phyloP scores from a whole-genome alignment of 2,888 invertebrate genomes.

The Microdon myrmicae region DNA sequence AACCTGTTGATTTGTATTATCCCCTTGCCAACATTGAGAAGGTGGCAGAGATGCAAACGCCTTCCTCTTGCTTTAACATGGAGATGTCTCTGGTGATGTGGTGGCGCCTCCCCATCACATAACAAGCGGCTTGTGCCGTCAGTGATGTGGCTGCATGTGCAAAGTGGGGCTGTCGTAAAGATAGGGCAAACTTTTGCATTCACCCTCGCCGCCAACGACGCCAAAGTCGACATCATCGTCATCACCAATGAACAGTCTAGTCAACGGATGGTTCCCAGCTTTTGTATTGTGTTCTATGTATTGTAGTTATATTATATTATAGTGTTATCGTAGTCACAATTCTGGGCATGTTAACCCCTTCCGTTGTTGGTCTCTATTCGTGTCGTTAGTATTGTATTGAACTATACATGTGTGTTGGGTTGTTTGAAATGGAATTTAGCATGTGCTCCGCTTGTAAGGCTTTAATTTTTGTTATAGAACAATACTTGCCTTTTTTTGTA shows the following conservation, averaged over 20 bases:
- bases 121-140: not conserved
- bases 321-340: slow-evolving; percentile 15
- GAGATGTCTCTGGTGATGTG: slow-evolving; percentile 14
- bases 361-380: slow-evolving; percentile 3
- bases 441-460: slow-evolving; percentile 25
- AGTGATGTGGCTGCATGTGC: not conserved
- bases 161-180: slow-evolving; percentile 1
- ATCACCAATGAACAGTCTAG: slow-evolving; percentile 1
- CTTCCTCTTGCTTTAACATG: slow-evolving; percentile 2
- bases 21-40: slow-evolving; percentile 2
- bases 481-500: slow-evolving; percentile 1
- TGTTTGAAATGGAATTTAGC: slow-evolving; percentile 42
- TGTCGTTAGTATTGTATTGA: slow-evolving; percentile 26
- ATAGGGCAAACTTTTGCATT: slow-evolving; percentile 22
- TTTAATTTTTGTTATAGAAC: too few species aligned
- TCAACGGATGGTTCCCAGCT: slow-evolving; percentile 13
- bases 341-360: not conserved
- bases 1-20: slow-evolving; percentile 35
- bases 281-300: slow-evolving; percentile 14
- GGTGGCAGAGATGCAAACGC: slow-evolving; percentile 6
- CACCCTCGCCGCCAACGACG: slow-evolving; percentile 19
- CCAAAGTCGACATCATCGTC: slow-evolving; percentile 2
- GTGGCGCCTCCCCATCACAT: slow-evolving; percentile 1
- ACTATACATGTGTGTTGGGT: slow-evolving; percentile 29
- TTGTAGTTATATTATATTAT: slow-evolving; percentile 1